phyloP scores from a whole-genome alignment of 1,140 invertebrate species.

The Galendromus occidentalis region DNA sequence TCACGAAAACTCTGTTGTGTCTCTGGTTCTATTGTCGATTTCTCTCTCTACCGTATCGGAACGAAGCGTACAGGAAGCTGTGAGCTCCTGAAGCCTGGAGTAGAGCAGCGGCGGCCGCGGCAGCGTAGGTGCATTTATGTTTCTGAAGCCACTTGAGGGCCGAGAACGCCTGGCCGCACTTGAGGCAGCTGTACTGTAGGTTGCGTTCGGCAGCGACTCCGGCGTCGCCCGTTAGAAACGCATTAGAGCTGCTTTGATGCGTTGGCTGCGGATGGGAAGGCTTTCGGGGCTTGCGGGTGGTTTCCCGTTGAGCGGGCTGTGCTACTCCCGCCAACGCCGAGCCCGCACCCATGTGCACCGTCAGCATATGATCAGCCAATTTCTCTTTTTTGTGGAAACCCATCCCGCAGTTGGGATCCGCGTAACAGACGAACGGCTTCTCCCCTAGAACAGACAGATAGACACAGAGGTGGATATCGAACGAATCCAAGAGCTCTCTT shows the following conservation, averaged over 20 bases:
- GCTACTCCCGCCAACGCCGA: background rate
- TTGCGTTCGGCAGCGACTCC: background rate
- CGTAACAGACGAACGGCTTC: conserved; percentile 11
- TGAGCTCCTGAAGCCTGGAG: conserved; percentile 7
- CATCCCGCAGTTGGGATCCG: conserved; percentile 11
- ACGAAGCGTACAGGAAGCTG: conserved; percentile 11
- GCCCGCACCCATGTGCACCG: conserved; percentile 6
- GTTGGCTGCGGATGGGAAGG: conserved; percentile 2
- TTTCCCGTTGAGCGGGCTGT: background rate
- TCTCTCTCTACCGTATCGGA: background rate
- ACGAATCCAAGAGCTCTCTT: too few species aligned
- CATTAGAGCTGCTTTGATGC: background rate
- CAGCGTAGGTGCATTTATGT: conserved; percentile 10
- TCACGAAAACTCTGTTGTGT: background rate
- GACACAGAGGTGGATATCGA: too few species aligned
- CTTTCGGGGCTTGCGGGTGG: conserved; percentile 4
- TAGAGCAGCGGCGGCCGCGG: conserved; percentile 6
- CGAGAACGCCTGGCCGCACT: conserved; percentile 10
- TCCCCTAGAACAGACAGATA: conserved; percentile 9
- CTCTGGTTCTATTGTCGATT: background rate
- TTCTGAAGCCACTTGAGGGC: conserved; percentile 8
- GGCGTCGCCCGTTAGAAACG: background rate
- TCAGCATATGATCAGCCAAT: conserved; percentile 11
- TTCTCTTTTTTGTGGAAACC: conserved; percentile 12
- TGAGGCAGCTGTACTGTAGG: conserved; percentile 6